These are phyloP conservation scores for Noturus placidus DNA, from an alignment of 2,113 vertebrate species.

Conservation along the genomic window DNA sequence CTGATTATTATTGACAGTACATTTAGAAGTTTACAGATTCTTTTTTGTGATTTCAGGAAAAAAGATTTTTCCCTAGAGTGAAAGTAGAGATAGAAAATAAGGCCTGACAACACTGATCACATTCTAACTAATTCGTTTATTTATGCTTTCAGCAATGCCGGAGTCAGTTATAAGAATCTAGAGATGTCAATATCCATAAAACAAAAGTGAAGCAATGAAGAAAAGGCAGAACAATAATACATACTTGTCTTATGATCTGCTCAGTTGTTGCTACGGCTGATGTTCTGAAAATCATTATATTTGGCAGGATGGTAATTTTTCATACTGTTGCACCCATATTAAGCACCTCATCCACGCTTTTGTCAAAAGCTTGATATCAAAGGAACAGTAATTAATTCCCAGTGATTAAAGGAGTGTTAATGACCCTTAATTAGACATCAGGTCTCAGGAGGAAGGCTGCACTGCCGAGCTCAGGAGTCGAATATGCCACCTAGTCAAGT, in stretches of 20 bases:
- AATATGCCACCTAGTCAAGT: slow-evolving; percentile 79
- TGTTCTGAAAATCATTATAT: not conserved
- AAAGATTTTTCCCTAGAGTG: not conserved
- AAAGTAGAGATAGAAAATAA: not conserved
- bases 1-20: not conserved
- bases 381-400: not conserved
- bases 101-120: not conserved
- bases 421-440: slow-evolving; percentile 62
- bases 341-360: not conserved
- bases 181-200: not conserved
- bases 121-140: not conserved
- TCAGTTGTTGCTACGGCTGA: not conserved
- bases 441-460: slow-evolving; percentile 71
- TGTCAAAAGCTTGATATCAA: not conserved
- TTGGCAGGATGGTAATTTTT: not conserved
- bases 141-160: not conserved
- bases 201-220: not conserved
- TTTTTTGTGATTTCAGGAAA: not conserved
- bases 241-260: not conserved
- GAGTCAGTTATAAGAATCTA: not conserved
- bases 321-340: not conserved
- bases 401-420: not conserved
- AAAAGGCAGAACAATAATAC: not conserved
- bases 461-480: slow-evolving; percentile 61
- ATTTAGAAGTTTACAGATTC: not conserved